Percentiles rank a stretch among this genome's conserved stretches.
These are phyloP conservation scores for Microtus ochrogaster DNA, from an alignment of 2,113 vertebrate species.

Conservation along the genomic window DNA sequence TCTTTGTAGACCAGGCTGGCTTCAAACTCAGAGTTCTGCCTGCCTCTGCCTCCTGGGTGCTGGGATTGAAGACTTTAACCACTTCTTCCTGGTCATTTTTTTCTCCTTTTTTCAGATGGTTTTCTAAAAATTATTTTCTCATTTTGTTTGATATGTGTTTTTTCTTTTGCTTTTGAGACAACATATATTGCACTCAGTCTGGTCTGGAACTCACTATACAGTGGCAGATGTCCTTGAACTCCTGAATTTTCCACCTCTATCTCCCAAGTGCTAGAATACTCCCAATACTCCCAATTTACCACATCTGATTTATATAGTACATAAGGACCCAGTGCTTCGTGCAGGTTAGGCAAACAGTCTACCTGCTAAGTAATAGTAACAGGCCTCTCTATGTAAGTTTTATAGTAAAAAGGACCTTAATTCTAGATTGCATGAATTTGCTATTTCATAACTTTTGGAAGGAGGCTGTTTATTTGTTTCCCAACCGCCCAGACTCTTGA, in stretches of 20 bases:
- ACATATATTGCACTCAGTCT: background rate
- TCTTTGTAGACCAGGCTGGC: too few species aligned
- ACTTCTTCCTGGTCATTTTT: background rate
- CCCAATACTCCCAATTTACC: background rate
- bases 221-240: background rate
- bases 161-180: background rate
- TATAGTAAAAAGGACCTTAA: background rate
- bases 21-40: too few species aligned
- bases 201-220: background rate
- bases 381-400: background rate
- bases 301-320: background rate
- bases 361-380: background rate
- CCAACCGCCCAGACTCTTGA: too few species aligned
- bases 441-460: background rate
- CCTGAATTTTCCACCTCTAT: background rate
- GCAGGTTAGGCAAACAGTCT: background rate
- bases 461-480: too few species aligned
- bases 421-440: background rate
- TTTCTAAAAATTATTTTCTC: conserved; percentile 43
- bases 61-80: too few species aligned
- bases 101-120: conserved; percentile 19
- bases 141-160: background rate
- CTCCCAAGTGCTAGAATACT: background rate
- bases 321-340: background rate
- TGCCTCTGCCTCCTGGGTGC: too few species aligned